A percentile compares a stretch with the other conserved stretches of the same genome.
These are phyloP conservation scores for Rhagonycha lutea DNA, from an alignment of 2,888 invertebrate species.

Conservation along the genomic window DNA sequence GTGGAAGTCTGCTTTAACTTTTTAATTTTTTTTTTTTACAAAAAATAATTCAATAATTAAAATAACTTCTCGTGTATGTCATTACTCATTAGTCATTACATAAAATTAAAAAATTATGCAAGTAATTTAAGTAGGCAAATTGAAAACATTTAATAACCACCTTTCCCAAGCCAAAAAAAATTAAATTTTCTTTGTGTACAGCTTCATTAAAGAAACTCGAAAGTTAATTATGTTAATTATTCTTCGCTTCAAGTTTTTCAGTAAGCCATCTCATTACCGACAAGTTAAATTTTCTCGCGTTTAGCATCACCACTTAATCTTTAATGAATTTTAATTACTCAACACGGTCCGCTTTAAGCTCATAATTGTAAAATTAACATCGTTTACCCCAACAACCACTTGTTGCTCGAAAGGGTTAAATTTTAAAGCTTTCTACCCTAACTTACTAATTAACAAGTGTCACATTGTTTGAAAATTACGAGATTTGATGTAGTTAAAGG, in stretches of 20 bases:
- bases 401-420: constrained; percentile 46
- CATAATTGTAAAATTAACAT: constrained; percentile 47
- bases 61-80: too few species aligned
- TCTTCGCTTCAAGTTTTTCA: constrained; percentile 22
- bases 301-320: constrained; percentile 35
- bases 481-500: constrained; percentile 9
- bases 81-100: too few species aligned
- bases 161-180: neutral
- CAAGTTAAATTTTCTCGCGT: constrained; percentile 19
- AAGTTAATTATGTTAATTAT: constrained; percentile 28
- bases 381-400: constrained; percentile 44
- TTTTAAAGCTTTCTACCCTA: constrained; percentile 26
- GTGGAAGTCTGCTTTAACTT: too few species aligned
- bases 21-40: too few species aligned
- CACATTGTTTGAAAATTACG: constrained; percentile 32
- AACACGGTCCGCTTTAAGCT: constrained; percentile 40
- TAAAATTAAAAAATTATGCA: too few species aligned
- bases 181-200: neutral
- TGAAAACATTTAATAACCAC: neutral
- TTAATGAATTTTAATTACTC: constrained; percentile 47
- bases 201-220: neutral
- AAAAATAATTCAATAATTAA: too few species aligned
- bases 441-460: constrained; percentile 43
- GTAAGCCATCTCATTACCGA: constrained; percentile 24
- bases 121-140: neutral